These are phyloP conservation scores for Melozone crissalis DNA, from an alignment of 2,113 vertebrate genomes.

Conservation along the genomic window DNA sequence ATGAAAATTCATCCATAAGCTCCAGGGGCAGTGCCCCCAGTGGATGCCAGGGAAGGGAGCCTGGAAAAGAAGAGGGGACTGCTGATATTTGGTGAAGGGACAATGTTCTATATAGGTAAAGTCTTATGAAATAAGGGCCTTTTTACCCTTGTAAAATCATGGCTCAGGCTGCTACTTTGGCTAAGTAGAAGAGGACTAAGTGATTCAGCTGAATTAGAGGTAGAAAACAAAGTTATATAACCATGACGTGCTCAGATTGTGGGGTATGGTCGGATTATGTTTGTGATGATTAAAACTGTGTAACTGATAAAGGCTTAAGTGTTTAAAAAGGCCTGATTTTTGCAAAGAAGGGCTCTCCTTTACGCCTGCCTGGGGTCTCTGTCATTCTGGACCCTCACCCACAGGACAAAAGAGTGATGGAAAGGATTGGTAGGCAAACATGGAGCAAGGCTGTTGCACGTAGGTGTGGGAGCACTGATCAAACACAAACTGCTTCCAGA, in stretches of 20 bases:
- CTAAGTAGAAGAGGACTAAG: not conserved
- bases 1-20: not conserved
- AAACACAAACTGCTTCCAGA: not conserved
- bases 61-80: not conserved
- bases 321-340: not conserved
- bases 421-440: accelerated
- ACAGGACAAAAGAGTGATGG: not conserved
- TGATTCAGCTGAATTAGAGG: not conserved
- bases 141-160: not conserved
- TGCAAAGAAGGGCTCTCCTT: too few species aligned
- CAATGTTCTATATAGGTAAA: not conserved
- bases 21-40: not conserved
- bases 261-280: not conserved
- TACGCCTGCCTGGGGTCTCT: not conserved
- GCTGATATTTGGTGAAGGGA: not conserved
- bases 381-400: not conserved
- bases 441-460: not conserved
- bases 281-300: not conserved
- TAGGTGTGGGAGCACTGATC: not conserved
- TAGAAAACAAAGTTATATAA: not conserved
- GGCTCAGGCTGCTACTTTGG: not conserved
- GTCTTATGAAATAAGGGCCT: not conserved
- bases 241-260: accelerated
- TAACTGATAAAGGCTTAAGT: not conserved
- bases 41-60: not conserved